Conservation (phyloP, 2,797 vertebrate genomes). For the Eleutherodactylus coqui region DNA sequence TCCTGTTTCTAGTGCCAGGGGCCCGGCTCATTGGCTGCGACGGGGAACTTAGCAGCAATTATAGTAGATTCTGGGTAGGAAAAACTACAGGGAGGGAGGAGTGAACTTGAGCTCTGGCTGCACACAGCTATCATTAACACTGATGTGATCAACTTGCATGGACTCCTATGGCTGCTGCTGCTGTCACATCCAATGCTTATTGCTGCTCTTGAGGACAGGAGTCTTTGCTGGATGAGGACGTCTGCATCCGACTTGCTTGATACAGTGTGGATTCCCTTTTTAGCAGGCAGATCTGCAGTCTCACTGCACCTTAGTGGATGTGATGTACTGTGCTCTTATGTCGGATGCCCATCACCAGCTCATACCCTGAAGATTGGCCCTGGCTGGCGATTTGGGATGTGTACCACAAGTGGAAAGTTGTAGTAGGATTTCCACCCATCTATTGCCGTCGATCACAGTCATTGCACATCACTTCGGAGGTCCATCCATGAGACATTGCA, state of each 20-base stretch:
- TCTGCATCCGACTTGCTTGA: background rate
- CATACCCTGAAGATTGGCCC: slow-evolving; percentile 4
- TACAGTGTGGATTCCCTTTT: background rate
- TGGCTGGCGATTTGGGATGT: slow-evolving; percentile 60
- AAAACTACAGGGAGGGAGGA: slow-evolving; percentile 26
- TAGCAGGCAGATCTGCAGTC: slow-evolving; percentile 42
- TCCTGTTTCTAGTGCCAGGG: background rate
- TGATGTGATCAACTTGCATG: slow-evolving; percentile 31
- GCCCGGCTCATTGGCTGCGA: background rate
- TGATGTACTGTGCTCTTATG: background rate
- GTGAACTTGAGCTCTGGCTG: slow-evolving; percentile 40
- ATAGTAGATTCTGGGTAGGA: slow-evolving; percentile 12
- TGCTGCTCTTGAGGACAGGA: background rate
- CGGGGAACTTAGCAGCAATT: slow-evolving; percentile 18
- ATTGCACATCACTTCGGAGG: background rate
- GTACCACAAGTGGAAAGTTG: slow-evolving; percentile 58
- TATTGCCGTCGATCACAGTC: background rate
- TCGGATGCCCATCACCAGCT: background rate
- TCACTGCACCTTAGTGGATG: slow-evolving; percentile 38
- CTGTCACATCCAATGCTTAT: slow-evolving; percentile 12
- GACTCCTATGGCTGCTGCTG: slow-evolving; percentile 10
- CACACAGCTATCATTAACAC: slow-evolving; percentile 26
- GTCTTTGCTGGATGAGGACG: background rate
- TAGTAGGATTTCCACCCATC: background rate
- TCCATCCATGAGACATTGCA: slow-evolving; percentile 14